Base-by-base conservation (phyloP, 2,797 vertebrate species). In the Vespertilio murinus region DNA sequence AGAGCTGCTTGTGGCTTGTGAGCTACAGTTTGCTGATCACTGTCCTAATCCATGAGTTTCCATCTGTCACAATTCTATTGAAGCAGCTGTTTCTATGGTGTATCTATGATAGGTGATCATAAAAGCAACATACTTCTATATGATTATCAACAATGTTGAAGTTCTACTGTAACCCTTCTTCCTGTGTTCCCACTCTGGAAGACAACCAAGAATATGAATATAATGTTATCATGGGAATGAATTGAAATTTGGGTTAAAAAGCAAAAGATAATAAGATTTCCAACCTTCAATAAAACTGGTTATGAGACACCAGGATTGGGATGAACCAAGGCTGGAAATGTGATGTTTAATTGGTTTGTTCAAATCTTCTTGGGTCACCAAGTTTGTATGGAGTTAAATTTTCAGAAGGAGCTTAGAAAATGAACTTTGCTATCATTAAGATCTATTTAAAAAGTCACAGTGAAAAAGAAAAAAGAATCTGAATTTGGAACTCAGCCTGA, bases 401-500 rank as follows among this genome's bases (percentile, higher is more conserved):
- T 92, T 88, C 69, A 88, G 18, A 61, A 75, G 81, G 33, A 88
- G 30, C 49, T 73, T n/a, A 22, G 49, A 64, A 89, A 42, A 70
- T 74, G 23, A 3, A 40, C 65, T 85, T 80, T 80, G 45, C 22
- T 86, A 1, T 56, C 69, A 83, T 83, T 82, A 79, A 84, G 75
- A 77, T 88, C 35, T 90, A 70, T n/a, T 67, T 81, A 40, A 49
- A 65, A 85, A 88, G 30, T 14, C 38, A 23, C 7, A 56, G 23
- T 71, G 38, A 14, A 28, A 45, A 73, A 79, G 40, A 7, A 52
- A 74, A 89, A 89, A 71, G 59, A 28, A 88, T 79, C 47, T 93
- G 83, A 89, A 71, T 83, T 97, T 95, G 79, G 70, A 86, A 79
- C 18, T 77, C 45, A 90, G 49, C 56, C 64, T 94, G 79, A 77